These are phyloP conservation scores for Eretmochelys imbricata DNA, from an alignment of 2,113 vertebrate genomes.

Conservation along the genomic window DNA sequence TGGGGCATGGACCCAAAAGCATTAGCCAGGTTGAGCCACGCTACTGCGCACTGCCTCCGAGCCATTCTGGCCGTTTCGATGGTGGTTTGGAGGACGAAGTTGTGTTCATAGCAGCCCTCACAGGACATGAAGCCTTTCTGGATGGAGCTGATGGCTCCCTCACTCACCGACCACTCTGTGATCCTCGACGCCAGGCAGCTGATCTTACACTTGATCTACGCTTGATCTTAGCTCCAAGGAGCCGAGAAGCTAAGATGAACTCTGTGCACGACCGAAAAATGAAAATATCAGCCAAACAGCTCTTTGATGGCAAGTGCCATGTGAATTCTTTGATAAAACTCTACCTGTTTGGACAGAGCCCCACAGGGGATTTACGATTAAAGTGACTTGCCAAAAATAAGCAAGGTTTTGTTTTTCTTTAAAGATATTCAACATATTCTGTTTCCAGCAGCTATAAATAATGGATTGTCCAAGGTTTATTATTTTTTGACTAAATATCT, in stretches of 20 bases:
- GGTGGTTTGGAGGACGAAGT: no score
- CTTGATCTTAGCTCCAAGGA: no score
- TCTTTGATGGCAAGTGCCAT: not conserved
- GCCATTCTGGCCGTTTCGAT: no score
- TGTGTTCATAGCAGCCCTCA: no score
- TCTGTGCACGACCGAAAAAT: not conserved
- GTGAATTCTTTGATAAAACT: not conserved
- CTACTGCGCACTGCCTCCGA: no score
- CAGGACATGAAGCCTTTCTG: no score
- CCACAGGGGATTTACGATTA: not conserved
- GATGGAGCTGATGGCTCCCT: no score
- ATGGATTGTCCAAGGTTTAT: constrained; percentile 5
- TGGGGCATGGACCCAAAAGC: no score
- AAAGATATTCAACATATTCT: not conserved
- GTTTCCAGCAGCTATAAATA: constrained; percentile 39
- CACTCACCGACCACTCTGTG: no score
- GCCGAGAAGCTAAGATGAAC: not conserved
- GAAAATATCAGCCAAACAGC: not conserved
- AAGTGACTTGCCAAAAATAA: not conserved
- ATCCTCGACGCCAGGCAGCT: no score
- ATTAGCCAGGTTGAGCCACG: no score
- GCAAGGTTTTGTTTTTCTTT: not conserved
- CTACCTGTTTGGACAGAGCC: not conserved
- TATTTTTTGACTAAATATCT: not conserved
- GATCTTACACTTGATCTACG: no score